A percentile compares a stretch with the other conserved stretches of the same genome.
Evolutionary conservation across 2,113 vertebrate species (phyloP).

Genomic region (Garra rufa): DNA sequence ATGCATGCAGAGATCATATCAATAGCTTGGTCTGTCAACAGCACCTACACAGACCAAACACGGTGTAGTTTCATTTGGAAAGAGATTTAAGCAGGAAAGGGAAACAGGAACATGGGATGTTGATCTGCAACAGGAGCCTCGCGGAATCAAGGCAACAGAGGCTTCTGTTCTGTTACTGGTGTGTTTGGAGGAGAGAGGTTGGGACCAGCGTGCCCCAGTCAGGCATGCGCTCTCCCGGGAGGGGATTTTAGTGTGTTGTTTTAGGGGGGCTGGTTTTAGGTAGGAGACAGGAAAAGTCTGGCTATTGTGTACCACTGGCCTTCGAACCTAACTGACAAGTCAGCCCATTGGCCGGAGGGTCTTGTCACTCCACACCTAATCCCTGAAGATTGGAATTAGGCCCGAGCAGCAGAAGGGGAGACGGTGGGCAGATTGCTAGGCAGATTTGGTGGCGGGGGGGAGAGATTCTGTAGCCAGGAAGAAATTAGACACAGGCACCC

Average conservation of each 20-base stretch:
- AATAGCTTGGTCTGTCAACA: constrained; percentile 37
- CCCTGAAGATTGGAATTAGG: constrained; percentile 75
- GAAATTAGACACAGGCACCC: constrained; percentile 80
- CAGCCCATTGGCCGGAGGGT: constrained; percentile 79
- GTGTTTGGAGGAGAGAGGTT: constrained; percentile 61
- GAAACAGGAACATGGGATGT: constrained; percentile 70
- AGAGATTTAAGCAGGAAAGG: constrained; percentile 71
- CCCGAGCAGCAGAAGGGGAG: constrained; percentile 48
- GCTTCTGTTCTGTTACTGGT: constrained; percentile 63
- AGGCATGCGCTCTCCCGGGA: constrained; percentile 68
- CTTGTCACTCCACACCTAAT: constrained; percentile 81
- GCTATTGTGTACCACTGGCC: constrained; percentile 77
- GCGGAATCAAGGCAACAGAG: constrained; percentile 50
- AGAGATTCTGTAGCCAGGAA: constrained; percentile 71
- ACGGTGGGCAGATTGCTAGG: constrained; percentile 48
- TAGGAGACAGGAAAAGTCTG: constrained; percentile 80
- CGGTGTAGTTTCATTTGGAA: constrained; percentile 62
- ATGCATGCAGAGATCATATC: constrained; percentile 30
- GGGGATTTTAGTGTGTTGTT: constrained; percentile 66
- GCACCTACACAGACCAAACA: constrained; percentile 50
- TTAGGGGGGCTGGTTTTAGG: constrained; percentile 44
- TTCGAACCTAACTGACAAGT: constrained; percentile 80
- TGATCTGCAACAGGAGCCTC: constrained; percentile 54
- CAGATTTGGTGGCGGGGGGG: constrained; percentile 68
- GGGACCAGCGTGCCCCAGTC: constrained; percentile 59